phyloP scores from a whole-genome alignment of 1,140 invertebrate genomes.

The Trichonephila clavata region DNA sequence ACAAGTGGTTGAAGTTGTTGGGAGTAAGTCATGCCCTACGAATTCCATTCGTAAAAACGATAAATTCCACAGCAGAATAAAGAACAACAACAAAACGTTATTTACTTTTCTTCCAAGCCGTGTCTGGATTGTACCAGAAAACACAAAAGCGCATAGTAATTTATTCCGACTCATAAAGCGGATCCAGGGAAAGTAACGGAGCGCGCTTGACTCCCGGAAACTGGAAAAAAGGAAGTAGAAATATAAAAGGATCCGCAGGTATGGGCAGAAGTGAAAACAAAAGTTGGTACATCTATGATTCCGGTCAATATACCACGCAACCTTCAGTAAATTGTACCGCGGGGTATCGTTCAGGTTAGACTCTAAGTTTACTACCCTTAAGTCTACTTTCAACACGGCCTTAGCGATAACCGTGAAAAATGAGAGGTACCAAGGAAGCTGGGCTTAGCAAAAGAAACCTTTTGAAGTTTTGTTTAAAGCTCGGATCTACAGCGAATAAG shows the following conservation, averaged over 20 bases:
- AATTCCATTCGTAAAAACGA: background rate
- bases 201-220: background rate
- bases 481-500: slow-evolving; percentile 13
- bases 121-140: background rate
- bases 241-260: slow-evolving; percentile 41
- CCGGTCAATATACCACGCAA: slow-evolving; percentile 56
- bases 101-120: slow-evolving; percentile 30
- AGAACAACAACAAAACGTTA: background rate
- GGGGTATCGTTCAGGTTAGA: slow-evolving; percentile 33
- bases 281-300: slow-evolving; percentile 60
- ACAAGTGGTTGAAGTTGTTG: slow-evolving; percentile 2
- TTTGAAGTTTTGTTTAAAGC: slow-evolving; percentile 50
- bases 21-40: background rate
- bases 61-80: background rate
- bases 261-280: slow-evolving; percentile 31
- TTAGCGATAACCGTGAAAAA: slow-evolving; percentile 59
- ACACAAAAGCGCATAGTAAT: slow-evolving; percentile 51
- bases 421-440: background rate
- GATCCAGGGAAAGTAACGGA: slow-evolving; percentile 27
- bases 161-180: slow-evolving; percentile 64
- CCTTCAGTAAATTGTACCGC: slow-evolving; percentile 46
- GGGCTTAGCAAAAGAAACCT: background rate
- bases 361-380: slow-evolving; percentile 37
- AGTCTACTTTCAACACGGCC: slow-evolving; percentile 34
- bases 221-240: background rate